A percentile compares a stretch with the other conserved stretches of the same genome.
These are phyloP conservation scores for Astreopora myriophthalma DNA, from an alignment of 64 coral and sea anemone genomes.

Conservation along the genomic window DNA sequence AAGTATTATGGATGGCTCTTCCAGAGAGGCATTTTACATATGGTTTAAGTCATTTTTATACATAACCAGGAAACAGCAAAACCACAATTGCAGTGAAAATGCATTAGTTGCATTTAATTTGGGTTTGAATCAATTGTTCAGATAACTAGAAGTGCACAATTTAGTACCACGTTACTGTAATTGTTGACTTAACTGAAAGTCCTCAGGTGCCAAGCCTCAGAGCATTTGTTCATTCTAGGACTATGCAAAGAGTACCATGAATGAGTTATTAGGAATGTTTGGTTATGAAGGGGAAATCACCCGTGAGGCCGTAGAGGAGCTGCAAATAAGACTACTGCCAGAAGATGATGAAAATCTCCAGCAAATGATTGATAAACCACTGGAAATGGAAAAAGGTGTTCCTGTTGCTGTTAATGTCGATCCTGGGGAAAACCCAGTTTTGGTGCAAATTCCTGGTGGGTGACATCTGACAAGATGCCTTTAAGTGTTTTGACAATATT, in stretches of 20 bases:
- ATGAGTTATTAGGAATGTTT: conserved; percentile 95
- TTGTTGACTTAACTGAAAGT: no score
- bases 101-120: no score
- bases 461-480: not conserved
- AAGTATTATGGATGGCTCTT: no score
- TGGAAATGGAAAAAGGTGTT: not conserved
- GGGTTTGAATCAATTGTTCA: no score
- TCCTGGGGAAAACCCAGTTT: not conserved
- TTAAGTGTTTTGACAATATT: not conserved
- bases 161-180: no score
- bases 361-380: not conserved
- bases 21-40: no score
- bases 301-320: conserved; percentile 76
- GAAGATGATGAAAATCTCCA: conserved; percentile 23
- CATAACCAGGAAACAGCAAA: no score
- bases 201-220: no score
- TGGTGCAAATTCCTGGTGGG: conserved; percentile 28
- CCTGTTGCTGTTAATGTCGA: not conserved
- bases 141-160: no score
- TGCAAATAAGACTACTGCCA: conserved; percentile 72
- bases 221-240: conserved; percentile 45
- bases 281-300: conserved; percentile 85
- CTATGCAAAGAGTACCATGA: conserved; percentile 95
- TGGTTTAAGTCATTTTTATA: no score
- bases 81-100: no score